phyloP scores from a whole-genome alignment of 2,888 invertebrate genomes.

The Temnothorax unifasciatus region DNA sequence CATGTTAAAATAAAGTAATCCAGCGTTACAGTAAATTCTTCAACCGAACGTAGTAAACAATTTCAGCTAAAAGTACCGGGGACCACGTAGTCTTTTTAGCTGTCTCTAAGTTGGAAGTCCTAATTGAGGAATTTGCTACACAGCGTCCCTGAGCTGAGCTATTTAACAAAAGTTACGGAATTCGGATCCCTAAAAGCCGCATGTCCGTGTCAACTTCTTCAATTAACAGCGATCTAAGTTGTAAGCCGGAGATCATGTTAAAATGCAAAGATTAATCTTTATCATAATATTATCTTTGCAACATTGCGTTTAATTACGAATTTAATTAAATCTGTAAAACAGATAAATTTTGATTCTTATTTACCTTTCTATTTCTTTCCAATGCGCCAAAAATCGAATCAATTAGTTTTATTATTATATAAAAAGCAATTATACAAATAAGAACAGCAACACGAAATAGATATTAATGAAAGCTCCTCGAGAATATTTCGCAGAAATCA shows the following conservation, averaged over 20 bases:
- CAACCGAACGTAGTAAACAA: not conserved
- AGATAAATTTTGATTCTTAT: not conserved
- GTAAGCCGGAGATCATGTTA: not conserved
- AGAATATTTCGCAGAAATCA: slow-evolving; percentile 16
- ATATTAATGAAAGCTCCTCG: not conserved
- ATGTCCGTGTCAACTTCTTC: slow-evolving; percentile 37
- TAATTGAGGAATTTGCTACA: slow-evolving; percentile 44
- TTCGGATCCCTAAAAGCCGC: slow-evolving; percentile 34
- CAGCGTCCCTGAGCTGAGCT: slow-evolving; percentile 30
- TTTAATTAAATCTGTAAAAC: not conserved
- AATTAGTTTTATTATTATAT: not conserved
- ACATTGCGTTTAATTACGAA: not conserved
- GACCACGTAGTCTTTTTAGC: slow-evolving; percentile 37
- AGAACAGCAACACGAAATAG: not conserved
- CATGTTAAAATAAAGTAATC: not conserved
- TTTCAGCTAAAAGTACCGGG: not conserved
- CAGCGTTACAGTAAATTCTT: not conserved
- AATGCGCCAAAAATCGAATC: not conserved
- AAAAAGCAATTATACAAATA: not conserved
- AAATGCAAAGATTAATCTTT: slow-evolving; percentile 28
- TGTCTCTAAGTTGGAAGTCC: slow-evolving; percentile 38
- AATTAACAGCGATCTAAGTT: slow-evolving; percentile 38
- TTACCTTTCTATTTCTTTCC: not conserved
- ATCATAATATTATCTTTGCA: not conserved
- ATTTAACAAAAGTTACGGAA: slow-evolving; percentile 55